Evolutionary conservation across 1,140 invertebrate genomes (phyloP), one percentile per base, ranked within the genome.

Genomic region (Tetragonula clypearis): DNA sequence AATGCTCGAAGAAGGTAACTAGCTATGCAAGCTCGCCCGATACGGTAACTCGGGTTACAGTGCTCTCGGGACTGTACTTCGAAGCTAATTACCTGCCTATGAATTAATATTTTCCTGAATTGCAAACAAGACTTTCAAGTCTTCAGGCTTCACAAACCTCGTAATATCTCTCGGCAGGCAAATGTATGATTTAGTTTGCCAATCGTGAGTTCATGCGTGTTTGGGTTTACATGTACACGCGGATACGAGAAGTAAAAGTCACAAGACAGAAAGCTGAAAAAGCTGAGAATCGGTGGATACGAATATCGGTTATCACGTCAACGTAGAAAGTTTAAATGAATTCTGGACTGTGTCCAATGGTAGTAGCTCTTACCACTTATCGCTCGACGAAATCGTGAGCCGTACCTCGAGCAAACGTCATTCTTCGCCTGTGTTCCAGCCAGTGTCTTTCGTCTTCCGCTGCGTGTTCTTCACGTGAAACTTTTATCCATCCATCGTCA

Each of bases 291-390:
- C 23, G 23, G 15, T n/a, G 23, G 17, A 15, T 14, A 49, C 21
- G 4, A 6, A 4, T 30, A 15, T 71, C 69, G 5, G 4, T 12
- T 23, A 12, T 49, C 41, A 8, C 41, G 41, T 49, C 41, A 49
- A 49, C 1, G 58, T 21, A n/a, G 41, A 1, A 58, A 30, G 26
- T 23, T 49, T 23, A 19, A 68, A 69, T 55, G 65, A 55, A 55
- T 66, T 30, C 14, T 77, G 35, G 26, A 62, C 26, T 60, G n/a
- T 23, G 35, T n/a, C 41, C 17, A 30, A 53, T 53, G 14, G 68
- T 17, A 35, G 53, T 21, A 53, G 2, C 6, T 79, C 82, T 84
- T 84, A 84, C 82, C 82, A 15, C 19, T 84, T 79, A 84, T 84
- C 82, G 76, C 12, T 72, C 76, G 82, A 72, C 76, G 76, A 79